phyloP scores from a whole-genome alignment of 64 coral and sea anemone genomes.

The Porites australiensis region DNA sequence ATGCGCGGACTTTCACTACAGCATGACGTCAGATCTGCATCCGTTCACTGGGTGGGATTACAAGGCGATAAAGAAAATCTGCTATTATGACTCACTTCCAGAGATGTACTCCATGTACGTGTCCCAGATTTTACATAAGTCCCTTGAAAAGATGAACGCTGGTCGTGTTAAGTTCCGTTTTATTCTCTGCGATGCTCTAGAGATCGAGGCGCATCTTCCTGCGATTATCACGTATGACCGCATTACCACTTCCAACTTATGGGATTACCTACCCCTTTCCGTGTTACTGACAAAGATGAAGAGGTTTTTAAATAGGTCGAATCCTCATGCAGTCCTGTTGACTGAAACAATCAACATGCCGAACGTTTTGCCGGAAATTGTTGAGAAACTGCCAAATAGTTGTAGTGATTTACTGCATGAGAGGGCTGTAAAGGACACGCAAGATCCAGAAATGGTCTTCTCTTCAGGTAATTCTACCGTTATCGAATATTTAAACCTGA shows the following conservation, averaged over 20 bases:
- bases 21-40: slow-evolving; percentile 21
- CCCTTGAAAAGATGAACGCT: background rate
- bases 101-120: slow-evolving; percentile 52
- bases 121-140: slow-evolving; percentile 3
- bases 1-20: background rate
- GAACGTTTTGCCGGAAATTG: background rate
- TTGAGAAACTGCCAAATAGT: too few species aligned
- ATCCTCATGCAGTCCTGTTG: slow-evolving; percentile 30
- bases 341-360: slow-evolving; percentile 26
- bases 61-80: background rate
- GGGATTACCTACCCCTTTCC: slow-evolving; percentile 37
- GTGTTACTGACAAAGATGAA: background rate
- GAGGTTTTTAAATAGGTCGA: slow-evolving; percentile 13
- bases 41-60: slow-evolving; percentile 64
- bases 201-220: slow-evolving; percentile 8
- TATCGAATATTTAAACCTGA: slow-evolving; percentile 5
- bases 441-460: background rate
- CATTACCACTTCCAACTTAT: slow-evolving; percentile 53
- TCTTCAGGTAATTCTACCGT: background rate
- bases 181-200: slow-evolving; percentile 20
- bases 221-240: slow-evolving; percentile 24
- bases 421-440: slow-evolving; percentile 33
- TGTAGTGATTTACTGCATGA: background rate
- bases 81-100: background rate
- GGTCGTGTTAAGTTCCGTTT: background rate